A percentile compares a stretch with the other conserved stretches of the same genome.
These are phyloP conservation scores for Noturus placidus DNA, from an alignment of 2,113 vertebrate genomes.

Conservation along the genomic window DNA sequence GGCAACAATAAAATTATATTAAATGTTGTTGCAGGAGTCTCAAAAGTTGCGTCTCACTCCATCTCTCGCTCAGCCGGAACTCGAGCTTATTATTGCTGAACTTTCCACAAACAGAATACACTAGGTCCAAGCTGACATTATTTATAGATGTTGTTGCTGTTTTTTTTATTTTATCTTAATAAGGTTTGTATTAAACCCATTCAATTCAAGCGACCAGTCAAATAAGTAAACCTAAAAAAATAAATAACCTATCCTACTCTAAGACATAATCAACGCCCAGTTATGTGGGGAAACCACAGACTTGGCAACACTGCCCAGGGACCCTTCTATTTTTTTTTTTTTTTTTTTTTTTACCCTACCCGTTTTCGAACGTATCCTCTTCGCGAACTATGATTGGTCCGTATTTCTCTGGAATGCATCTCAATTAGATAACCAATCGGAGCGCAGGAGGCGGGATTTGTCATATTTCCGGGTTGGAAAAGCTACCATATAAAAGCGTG, in stretches of 20 bases:
- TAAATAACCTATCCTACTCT: neutral
- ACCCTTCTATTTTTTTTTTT: neutral
- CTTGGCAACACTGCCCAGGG: neutral
- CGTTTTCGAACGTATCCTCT: neutral
- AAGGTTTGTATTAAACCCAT: neutral
- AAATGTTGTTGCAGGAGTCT: too few species aligned
- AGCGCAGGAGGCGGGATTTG: neutral
- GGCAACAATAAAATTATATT: too few species aligned
- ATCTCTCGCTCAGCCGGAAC: too few species aligned
- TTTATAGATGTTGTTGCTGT: neutral
- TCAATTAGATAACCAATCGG: neutral
- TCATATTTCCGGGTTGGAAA: conserved; percentile 1
- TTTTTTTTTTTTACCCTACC: neutral
- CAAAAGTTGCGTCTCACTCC: too few species aligned
- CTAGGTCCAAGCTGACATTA: neutral
- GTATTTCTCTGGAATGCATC: neutral
- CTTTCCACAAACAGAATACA: neutral
- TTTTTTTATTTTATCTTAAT: neutral
- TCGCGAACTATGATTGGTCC: neutral
- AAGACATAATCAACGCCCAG: neutral
- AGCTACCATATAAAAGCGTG: too few species aligned
- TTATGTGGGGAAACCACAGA: neutral
- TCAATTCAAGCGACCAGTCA: neutral
- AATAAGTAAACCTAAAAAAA: neutral
- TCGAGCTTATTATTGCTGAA: neutral